Evolutionary conservation across 2,888 invertebrate genomes (phyloP), one percentile per base, ranked within the genome.

Genomic region (Eupsilia transversa): DNA sequence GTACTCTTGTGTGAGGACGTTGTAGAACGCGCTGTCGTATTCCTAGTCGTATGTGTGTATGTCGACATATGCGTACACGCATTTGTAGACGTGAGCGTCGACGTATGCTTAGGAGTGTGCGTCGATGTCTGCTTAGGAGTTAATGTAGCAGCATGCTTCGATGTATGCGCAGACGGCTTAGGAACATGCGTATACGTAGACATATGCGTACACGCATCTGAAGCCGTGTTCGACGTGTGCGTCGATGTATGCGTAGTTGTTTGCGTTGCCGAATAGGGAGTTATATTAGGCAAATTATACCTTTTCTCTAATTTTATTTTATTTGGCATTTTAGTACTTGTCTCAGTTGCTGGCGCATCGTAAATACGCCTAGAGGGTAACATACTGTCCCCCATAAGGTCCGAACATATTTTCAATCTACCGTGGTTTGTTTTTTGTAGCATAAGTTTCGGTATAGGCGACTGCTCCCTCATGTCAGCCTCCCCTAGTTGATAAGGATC

Each of bases 401-500:
- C 92, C 0, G 92, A 88, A 77, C 91, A 92, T 54, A 93, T 87
- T 82, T 92, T 94, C 89, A 93, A 89, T 59, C 94, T 87, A 3
- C 93, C 92, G 38, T 93, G 93, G 61, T 93, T 94, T 0, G 92
- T 92, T 83, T 96, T 96, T 77, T 94, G 95, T 27, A 96, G 86
- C 94, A 95, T 95, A 6, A 96, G 88, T 79, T 95, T 95, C 2
- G 96, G 96, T n/a, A 96, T 96, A 0, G 96, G 96, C 1, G 96
- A 96, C 72, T 96, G 96, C 70, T 96, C 96, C 49, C 95, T 89
- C 93, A 96, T 93, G 60, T 96, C 96, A 0, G 96, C 96, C 77
- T 96, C 96, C 2, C 96, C 95, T 2, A 96, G 84, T 82, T 95
- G 95, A 80, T 96, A 96, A 0, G 96, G 96, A 66, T 96, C 96